Conservation (phyloP, 2,888 invertebrate genomes). For the Campopleginae sp. region DNA sequence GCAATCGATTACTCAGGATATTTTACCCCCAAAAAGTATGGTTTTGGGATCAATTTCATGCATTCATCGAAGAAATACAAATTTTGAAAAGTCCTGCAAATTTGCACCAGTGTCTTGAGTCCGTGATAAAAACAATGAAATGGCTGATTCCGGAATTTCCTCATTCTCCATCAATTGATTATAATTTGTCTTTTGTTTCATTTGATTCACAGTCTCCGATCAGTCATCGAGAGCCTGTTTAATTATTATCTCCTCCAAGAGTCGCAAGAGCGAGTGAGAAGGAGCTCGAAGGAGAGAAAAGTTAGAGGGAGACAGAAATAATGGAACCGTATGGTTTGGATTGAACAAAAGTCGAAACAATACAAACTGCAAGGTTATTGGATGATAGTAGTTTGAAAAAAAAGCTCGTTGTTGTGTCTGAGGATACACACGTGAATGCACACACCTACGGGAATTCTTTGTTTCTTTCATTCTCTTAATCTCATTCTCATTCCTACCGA, state of each 20-base stretch:
- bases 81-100: too few relatives aligned
- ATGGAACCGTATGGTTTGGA: background rate
- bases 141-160: background rate
- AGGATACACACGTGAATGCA: constrained; percentile 58
- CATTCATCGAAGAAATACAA: too few relatives aligned
- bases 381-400: constrained; percentile 10
- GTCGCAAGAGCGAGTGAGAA: background rate
- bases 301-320: background rate
- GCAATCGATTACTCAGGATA: too few relatives aligned
- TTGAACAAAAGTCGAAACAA: constrained; percentile 14
- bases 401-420: constrained; percentile 34
- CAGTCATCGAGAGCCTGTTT: background rate
- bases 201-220: background rate
- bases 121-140: background rate
- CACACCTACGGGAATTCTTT: constrained; percentile 50
- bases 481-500: constrained; percentile 16
- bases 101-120: too few relatives aligned
- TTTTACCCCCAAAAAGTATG: too few relatives aligned
- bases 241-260: background rate
- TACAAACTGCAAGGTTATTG: constrained; percentile 43
- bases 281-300: background rate
- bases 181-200: background rate
- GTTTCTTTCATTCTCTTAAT: constrained; percentile 6
- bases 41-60: too few relatives aligned
- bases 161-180: background rate